Conservation (phyloP, 2,113 vertebrate species). For the Scalopus aquaticus region DNA sequence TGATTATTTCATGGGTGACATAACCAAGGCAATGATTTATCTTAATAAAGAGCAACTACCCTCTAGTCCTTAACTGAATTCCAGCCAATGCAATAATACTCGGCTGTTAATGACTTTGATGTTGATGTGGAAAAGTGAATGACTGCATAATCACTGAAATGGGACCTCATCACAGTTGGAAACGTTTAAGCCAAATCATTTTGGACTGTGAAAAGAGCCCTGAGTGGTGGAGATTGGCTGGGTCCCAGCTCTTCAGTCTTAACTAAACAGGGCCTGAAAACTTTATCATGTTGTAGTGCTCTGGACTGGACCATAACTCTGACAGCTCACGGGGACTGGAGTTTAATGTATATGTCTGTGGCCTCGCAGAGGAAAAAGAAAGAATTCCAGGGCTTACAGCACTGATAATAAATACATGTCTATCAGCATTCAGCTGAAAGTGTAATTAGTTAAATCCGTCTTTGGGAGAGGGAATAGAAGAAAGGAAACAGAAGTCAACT, state of each 20-base stretch:
- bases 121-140: conserved; percentile 92
- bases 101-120: conserved; percentile 91
- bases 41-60: conserved; percentile 90
- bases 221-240: conserved; percentile 89
- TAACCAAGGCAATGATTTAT: conserved; percentile 93
- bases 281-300: conserved; percentile 88
- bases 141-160: conserved; percentile 90
- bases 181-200: conserved; percentile 92
- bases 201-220: conserved; percentile 89
- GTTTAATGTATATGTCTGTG: conserved; percentile 83
- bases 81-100: conserved; percentile 88
- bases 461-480: conserved; percentile 85
- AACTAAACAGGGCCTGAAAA: conserved; percentile 90
- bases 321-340: conserved; percentile 85
- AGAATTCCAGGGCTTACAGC: conserved; percentile 85
- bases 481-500: conserved; percentile 92
- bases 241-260: conserved; percentile 88
- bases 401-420: conserved; percentile 88
- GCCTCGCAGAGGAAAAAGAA: conserved; percentile 82
- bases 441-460: conserved; percentile 89
- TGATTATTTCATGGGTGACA: conserved; percentile 94
- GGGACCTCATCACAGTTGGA: conserved; percentile 91
- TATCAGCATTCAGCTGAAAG: conserved; percentile 88
- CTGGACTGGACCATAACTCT: conserved; percentile 87
- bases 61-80: conserved; percentile 87